Base-by-base conservation (phyloP, 2,113 vertebrate genomes). In the Sturnus vulgaris region DNA sequence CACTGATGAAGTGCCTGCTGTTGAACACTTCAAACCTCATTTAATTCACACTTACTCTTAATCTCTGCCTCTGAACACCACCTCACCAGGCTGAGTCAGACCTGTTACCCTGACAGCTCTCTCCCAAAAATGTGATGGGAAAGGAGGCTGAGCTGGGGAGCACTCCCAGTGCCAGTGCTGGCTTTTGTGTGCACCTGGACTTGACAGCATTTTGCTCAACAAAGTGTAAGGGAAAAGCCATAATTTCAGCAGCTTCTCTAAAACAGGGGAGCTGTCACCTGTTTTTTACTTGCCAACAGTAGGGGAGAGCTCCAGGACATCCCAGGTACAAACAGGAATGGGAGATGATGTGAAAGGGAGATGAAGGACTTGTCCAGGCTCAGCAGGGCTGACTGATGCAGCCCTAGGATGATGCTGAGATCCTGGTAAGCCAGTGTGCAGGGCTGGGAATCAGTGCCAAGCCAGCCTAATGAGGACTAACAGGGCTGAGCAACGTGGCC, bases 161-260 rank as follows among this genome's bases (percentile, higher is more conserved):
- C 0, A 0, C 56, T 39, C 53, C 21, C 19, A 6, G 61, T 7
- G 44, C 23, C 4, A 0, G 11, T 0, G 1, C 8, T 73, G 0
- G 0, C 6, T 72, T 63, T 13, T 31, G 25, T 39, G 8, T 57
- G n/a, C 59, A 59, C 61, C 80, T 1, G 2, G 8, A 20, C 21
- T 11, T n/a, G 23, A 50, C 25, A n/a, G 24, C 37, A 55, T 37
- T 46, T 57, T 81, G 75, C 39, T 70, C 64, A 50, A 10, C 52
- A 35, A 42, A 77, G 46, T 23, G 46, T 39, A 20, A 90, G 82
- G 55, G 52, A 70, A 77, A 86, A 88, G n/a, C 19, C 70, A 1
- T 15, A 18, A 56, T 77, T 78, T n/a, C 60, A 71, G 52, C 68
- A 92, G 23, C 46, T 63, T 44, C 61, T 57, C 56, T 35, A 27